phyloP scores from a whole-genome alignment of 2,113 vertebrate genomes.

The Lanius collurio region DNA sequence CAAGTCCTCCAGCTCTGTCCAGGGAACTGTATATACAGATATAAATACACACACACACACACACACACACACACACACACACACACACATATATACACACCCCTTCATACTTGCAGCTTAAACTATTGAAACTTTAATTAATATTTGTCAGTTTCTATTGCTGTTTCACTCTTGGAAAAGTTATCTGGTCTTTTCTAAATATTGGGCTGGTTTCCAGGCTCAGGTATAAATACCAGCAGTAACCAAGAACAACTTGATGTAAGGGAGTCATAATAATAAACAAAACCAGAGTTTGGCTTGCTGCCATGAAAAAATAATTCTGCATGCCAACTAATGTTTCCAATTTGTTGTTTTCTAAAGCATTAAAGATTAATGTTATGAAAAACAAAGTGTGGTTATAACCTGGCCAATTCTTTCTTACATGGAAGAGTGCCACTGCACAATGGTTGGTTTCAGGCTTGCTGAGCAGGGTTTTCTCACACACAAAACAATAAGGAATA shows the following conservation, averaged over 20 bases:
- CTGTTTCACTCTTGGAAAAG: neutral
- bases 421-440: neutral
- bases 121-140: neutral
- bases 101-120: neutral
- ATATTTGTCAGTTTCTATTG: neutral
- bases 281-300: neutral
- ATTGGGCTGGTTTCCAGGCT: neutral
- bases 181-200: neutral
- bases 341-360: neutral
- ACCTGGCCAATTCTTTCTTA: neutral
- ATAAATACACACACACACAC: neutral
- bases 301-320: neutral
- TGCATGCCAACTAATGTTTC: neutral
- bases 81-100: neutral
- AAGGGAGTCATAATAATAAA: neutral
- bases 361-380: neutral
- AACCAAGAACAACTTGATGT: neutral
- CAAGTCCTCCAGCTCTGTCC: neutral
- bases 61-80: neutral
- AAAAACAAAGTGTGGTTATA: neutral
- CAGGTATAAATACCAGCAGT: neutral
- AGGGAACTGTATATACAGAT: neutral
- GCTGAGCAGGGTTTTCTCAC: neutral
- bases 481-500: neutral
- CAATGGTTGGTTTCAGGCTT: neutral